Evolutionary conservation across 2,113 vertebrate species (phyloP), one percentile per base, ranked within the genome.

Genomic region (Fregata magnificens): DNA sequence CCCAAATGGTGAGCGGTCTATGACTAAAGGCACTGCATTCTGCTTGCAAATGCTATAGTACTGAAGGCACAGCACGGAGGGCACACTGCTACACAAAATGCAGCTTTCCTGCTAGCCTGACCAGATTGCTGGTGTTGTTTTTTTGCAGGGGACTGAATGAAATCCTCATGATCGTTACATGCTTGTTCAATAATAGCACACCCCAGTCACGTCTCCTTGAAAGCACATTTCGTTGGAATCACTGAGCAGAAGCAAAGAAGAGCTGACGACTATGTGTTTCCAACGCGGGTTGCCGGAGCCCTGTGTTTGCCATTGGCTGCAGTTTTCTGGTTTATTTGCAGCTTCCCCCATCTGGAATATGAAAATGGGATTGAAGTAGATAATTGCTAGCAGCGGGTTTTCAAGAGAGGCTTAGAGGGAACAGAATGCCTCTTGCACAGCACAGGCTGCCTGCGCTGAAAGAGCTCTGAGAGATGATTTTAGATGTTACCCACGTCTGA

Each of bases 271-370:
- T 52, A 53, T 80, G 95, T 93, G 91, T 79, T 95, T 81, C 92
- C 34, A 93, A 91, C 50, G 61, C 81, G 67, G 91, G 91, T 71
- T 69, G 85, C 83, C 88, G 20, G 93, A 92, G 92, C 89, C 83
- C 65, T 16, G 90, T 82, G 59, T 74, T 94, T 98, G 96, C 92
- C 90, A 98, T 97, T 96, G 96, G 97, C 97, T 95, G 70, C 88
- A 92, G 85, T 90, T 92, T 56, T 44, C 66, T 52, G 76, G 81
- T 96, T 94, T 97, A 92, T 97, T 97, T 95, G 97, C 97, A 58
- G 96, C 91, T 90, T 96, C 90, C 58, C 86, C 74, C 97, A 98
- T 98, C 98, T 97, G 97, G 97, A 93, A 84, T 98, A 93, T 93
- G 94, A 95, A 95, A 91, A 97, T 96, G 86, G 79, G 96, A 81